phyloP scores from a whole-genome alignment of 2,113 vertebrate genomes.

The Microcebus lehilahytsara region DNA sequence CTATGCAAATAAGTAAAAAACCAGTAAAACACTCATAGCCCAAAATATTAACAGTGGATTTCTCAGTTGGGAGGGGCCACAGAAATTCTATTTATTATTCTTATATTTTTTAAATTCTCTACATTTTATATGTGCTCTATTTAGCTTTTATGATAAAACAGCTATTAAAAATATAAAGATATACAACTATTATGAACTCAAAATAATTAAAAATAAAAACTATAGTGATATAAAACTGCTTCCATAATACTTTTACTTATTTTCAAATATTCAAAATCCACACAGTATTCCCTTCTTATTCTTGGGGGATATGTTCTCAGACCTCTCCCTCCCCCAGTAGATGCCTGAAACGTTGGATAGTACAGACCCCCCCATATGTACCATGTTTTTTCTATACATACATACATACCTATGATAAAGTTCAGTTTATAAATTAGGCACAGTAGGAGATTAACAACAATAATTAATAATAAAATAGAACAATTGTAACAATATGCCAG shows the following conservation, averaged over 20 bases:
- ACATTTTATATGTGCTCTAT: background rate
- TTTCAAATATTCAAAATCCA: background rate
- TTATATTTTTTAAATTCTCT: background rate
- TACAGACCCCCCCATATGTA: background rate
- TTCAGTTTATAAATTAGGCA: background rate
- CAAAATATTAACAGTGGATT: background rate
- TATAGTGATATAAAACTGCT: background rate
- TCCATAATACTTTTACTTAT: background rate
- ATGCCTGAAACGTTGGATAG: background rate
- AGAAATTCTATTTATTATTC: background rate
- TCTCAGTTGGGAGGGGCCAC: background rate
- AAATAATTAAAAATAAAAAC: background rate
- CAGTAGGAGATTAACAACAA: background rate
- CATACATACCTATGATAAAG: background rate
- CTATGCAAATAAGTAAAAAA: background rate
- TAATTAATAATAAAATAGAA: background rate
- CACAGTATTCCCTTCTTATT: background rate
- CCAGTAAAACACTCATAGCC: background rate
- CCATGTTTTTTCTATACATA: background rate
- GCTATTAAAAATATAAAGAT: background rate
- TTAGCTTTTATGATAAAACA: background rate
- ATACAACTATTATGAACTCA: too few relatives aligned
- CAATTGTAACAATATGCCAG: background rate
- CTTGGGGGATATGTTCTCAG: background rate
- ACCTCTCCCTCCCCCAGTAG: background rate